Percentiles rank a stretch among this genome's conserved stretches.
phyloP scores from a whole-genome alignment of 2,797 vertebrate species.

The Sebastes trivittatus region DNA sequence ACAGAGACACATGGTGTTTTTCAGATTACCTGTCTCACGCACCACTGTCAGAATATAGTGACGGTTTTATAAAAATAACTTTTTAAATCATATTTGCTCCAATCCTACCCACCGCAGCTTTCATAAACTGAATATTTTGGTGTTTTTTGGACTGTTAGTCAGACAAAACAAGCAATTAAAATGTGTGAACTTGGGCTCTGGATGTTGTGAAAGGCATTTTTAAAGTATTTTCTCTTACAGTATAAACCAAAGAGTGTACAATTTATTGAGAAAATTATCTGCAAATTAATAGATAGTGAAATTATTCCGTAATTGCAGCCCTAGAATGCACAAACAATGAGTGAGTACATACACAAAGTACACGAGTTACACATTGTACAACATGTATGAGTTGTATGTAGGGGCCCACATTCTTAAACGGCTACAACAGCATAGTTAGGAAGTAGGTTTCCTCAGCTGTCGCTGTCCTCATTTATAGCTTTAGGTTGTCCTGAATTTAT shows the following conservation, averaged over 20 bases:
- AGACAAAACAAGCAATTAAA: too few relatives aligned
- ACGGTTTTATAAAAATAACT: too few relatives aligned
- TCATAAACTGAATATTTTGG: not conserved
- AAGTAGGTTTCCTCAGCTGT: not conserved
- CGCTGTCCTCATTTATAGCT: not conserved
- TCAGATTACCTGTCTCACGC: too few relatives aligned
- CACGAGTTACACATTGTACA: not conserved
- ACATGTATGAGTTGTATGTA: not conserved
- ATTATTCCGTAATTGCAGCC: not conserved
- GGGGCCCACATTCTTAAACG: not conserved
- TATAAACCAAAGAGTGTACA: too few relatives aligned
- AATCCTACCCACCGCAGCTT: too few relatives aligned
- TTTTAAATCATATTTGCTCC: too few relatives aligned
- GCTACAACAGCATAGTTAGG: not conserved
- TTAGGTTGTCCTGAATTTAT: constrained; percentile 9
- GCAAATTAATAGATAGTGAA: not conserved
- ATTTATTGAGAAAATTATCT: not conserved
- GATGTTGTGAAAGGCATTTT: not conserved
- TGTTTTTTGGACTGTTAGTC: not conserved
- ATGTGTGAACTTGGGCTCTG: not conserved
- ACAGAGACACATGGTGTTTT: too few relatives aligned
- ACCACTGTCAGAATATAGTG: too few relatives aligned
- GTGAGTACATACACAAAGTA: not conserved
- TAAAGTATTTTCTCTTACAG: not conserved
- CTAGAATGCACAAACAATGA: not conserved